Base-by-base conservation (phyloP, 2,797 vertebrate species). In the Sebastes matsubarae region DNA sequence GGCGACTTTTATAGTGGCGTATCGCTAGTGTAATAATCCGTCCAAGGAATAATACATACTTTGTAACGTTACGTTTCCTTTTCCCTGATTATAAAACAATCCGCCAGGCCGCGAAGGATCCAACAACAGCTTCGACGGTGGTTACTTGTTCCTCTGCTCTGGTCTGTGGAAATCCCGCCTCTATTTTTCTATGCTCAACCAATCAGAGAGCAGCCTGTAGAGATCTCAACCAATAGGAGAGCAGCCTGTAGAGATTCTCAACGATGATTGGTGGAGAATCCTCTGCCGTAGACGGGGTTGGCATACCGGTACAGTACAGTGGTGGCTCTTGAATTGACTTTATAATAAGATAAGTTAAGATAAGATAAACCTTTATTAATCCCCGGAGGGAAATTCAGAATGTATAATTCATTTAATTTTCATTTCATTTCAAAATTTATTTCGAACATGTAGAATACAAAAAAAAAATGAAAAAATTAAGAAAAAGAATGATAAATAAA, bases 101-200 rank as follows among this genome's bases (percentile, higher is more conserved):
- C 81, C 73, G 5, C 70, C 64, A 93, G 93, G 93, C 94, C 94
- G 77, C 88, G 74, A 50, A 70, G 6, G 78, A 82, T 79, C 89
- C 87, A 54, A 60, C 87, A 54, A 58, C 68, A 67, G 83, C 69
- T 76, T 57, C 72, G 24, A 64, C 83, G 36, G 20, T 71, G 67
- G 24, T 60, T 58, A 55, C 72, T 82, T 70, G 42, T 69, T 77
- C 67, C 64, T 42, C 38, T 46, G 38, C 66, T 64, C 68, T 57
- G 14, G 2, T 61, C 32, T 16, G 24, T 24, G 22, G 27, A 80
- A 81, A 63, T 25, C 91, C 91, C 92, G 79, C 92, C 92, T 78
- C 78, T 58, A 30, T n/a, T 32, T 84, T 83, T 24, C 54, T 1
- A 30, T 14, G 4, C 0, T 24, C 60, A 63, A 34, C 91, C 92